Evolutionary conservation across 2,113 vertebrate species (phyloP).

Genomic region (Gambusia affinis): DNA sequence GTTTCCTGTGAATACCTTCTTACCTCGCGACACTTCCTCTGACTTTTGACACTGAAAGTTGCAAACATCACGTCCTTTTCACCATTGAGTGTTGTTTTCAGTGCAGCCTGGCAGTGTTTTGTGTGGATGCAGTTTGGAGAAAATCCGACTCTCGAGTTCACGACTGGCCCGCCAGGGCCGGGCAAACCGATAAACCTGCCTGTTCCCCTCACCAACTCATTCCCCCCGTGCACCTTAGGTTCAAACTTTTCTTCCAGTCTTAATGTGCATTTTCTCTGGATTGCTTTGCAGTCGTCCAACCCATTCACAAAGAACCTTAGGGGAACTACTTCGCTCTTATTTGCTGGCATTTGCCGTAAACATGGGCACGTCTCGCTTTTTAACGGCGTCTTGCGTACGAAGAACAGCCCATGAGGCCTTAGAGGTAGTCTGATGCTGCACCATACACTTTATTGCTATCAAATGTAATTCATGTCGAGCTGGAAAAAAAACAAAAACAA

Average conservation of each 20-base stretch:
- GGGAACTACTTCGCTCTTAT: conserved; percentile 51
- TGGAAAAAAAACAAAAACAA: conserved; percentile 40
- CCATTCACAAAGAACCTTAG: conserved; percentile 41
- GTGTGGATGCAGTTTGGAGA: no score
- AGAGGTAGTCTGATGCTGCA: conserved; percentile 59
- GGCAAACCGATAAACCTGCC: no score
- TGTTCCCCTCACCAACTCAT: no score
- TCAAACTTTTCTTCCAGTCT: not conserved
- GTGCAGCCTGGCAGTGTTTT: no score
- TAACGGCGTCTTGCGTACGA: conserved; percentile 59
- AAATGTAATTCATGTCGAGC: conserved; percentile 71
- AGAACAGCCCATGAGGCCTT: conserved; percentile 61
- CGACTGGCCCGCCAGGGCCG: no score
- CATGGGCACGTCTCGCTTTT: conserved; percentile 52
- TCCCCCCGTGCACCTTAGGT: no score
- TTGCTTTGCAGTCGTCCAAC: conserved; percentile 31
- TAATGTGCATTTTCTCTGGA: conserved; percentile 6
- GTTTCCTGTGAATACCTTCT: no score
- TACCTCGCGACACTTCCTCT: no score
- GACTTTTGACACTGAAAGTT: no score
- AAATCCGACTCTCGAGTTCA: no score
- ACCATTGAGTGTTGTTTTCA: no score
- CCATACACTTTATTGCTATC: conserved; percentile 72
- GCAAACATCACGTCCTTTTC: no score
- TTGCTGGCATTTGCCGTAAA: conserved; percentile 68